Base-by-base conservation (phyloP, 2,113 vertebrate species). In the Athene cunicularia region DNA sequence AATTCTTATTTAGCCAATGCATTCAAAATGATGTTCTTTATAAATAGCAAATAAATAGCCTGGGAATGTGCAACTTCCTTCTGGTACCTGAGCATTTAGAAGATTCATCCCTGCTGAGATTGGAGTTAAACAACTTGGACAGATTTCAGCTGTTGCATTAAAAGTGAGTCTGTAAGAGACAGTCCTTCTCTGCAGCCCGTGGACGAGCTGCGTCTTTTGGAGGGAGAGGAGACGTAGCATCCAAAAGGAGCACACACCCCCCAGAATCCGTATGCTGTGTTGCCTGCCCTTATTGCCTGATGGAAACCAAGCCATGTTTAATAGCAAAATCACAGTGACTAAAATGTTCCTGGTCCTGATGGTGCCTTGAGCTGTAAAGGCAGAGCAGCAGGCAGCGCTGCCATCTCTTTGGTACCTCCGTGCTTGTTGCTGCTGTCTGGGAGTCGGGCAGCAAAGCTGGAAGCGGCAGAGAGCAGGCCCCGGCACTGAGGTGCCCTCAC, bases 1-100 rank as follows among this genome's bases (percentile, higher is more conserved):
- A 92, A 79, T 95, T 93, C 39, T 87, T 92, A 72, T 68, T 93
- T 91, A 95, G 89, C 84, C 79, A 60, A 12, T 71, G 43, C 67
- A 22, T 77, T 85, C 70, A 56, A 62, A 95, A 60, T 45, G 0
- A 75, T 66, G 74, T 60, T 86, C 83, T 95, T 94, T 92, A 28
- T 56, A 90, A 68, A 55, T n/a, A 84, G 56, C 63, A 49, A 59
- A 74, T 68, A 91, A 88, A 88, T 35, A 88, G 63, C 32, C 59
- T 49, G 77, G 90, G 73, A 92, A 68, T 7, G 45, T 35, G 45
- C 50, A 72, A 37, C 49, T 47, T 85, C 35, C 12, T 67, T 33
- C 39, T 75, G 47, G 4, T 63, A 47, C 71, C 14, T 70, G 59
- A 68, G 22, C 41, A 6, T 45, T 84, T 59, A 55, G 64, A 74